Base-by-base conservation (phyloP, 2,888 invertebrate genomes). In the Crepidodera aurea region DNA sequence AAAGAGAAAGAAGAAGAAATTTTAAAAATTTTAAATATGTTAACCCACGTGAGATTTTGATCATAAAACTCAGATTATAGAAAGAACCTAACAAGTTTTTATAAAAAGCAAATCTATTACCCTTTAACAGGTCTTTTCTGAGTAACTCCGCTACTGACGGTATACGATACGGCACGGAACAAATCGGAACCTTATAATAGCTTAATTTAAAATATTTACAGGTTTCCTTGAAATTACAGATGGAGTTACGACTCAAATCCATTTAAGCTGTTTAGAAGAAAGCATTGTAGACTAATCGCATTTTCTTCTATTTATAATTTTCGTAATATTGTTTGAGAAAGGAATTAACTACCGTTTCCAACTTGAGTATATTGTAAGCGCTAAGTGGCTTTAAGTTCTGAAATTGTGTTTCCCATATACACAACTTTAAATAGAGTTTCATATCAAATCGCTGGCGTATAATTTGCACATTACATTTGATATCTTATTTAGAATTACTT, bases 141-240 rank as follows among this genome's bases (percentile, higher is more conserved):
- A n/a, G n/a, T n/a, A n/a, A n/a, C n/a, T n/a, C n/a, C 25, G 25
- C 25, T 25, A 32, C 32, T 32, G n/a, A 32, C 10, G 32, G 32
- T 32, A 32, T 32, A 7, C 10, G 32, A 7, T 32, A 32, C 10
- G 10, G 4, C 2, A 37, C 12, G 1, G 13, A 37, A 57, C 48
- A 37, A 53, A 57, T 51, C 37, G 34, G 58, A 62, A 57, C 50
- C 57, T 62, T 62, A 57, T 50, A 62, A 58, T 57, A 51, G 62
- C 54, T 62, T 53, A 54, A 58, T 62, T 62, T 57, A 48, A 40
- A 53, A 50, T 48, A 58, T 57, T 57, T 62, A 62, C 50, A 62
- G 50, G 58, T 62, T 62, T 40, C 48, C 48, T 42, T 53, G 58
- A 58, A 58, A 54, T 54, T 58, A 51, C 48, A 42, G 46, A 48